Conservation (phyloP, 1,140 invertebrate genomes). For the Drosophila sp. region DNA sequence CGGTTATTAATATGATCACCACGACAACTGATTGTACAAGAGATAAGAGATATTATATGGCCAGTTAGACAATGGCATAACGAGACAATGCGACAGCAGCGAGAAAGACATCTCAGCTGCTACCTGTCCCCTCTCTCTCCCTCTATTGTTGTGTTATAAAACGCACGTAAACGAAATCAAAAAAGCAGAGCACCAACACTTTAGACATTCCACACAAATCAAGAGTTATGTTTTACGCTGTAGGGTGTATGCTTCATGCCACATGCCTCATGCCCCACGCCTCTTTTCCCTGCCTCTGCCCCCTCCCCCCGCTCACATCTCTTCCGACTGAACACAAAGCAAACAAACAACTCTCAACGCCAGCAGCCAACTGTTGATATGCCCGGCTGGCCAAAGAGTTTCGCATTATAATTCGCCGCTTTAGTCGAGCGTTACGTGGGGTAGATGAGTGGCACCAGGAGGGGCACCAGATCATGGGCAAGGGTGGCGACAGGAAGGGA, state of each 20-base stretch:
- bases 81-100: slow-evolving; percentile 32
- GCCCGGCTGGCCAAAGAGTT: slow-evolving; percentile 75
- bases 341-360: slow-evolving; percentile 17
- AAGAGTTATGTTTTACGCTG: slow-evolving; percentile 48
- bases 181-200: slow-evolving; percentile 9
- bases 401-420: slow-evolving; percentile 76
- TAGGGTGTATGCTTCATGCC: slow-evolving; percentile 7
- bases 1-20: slow-evolving; percentile 53
- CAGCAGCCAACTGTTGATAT: slow-evolving; percentile 79
- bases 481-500: slow-evolving; percentile 2
- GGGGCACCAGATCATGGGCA: neutral
- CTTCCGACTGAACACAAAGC: neutral
- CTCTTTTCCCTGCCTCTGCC: neutral
- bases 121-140: neutral
- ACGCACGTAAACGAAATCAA: slow-evolving; percentile 22
- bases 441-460: neutral
- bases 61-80: slow-evolving; percentile 41
- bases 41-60: slow-evolving; percentile 32
- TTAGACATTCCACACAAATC: slow-evolving; percentile 48
- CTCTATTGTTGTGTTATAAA: slow-evolving; percentile 49
- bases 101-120: slow-evolving; percentile 18
- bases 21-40: neutral
- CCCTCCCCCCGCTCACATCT: neutral
- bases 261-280: neutral
- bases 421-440: slow-evolving; percentile 72